Evolutionary conservation across 2,113 vertebrate genomes (phyloP), one percentile per base, ranked within the genome.

Genomic region (Andinoacara biseriatus): DNA sequence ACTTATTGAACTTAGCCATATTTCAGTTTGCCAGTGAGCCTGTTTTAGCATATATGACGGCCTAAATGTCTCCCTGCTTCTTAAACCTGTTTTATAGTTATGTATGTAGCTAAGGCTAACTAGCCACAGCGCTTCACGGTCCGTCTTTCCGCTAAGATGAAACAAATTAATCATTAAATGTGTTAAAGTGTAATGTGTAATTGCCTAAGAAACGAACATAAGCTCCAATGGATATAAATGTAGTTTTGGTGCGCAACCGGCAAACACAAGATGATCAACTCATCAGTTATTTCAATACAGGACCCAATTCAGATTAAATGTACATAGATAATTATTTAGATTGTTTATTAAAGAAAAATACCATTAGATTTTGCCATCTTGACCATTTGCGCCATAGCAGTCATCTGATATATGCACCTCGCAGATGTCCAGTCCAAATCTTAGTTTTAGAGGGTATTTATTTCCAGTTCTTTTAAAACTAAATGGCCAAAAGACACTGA

Each of bases 31-130:
- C 1, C 3, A 33, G 5, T 5, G 1, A 14, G 10, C 0, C 17
- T 14, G 1, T 29, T 83, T 69, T 14, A 1, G 20, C 49, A 31
- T 0, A 56, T 49, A 18, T 40, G 10, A 43, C 57, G 5, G 56
- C 49, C 11, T 31, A 4, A 26, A 52, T 72, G 17, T 72, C 29
- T 31, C 31, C 65, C 26, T 31, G 65, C 10, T 52, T 52, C 26
- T 31, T 72, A 22, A 83, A 58, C 56, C n/a, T 60, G 49, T 75
- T 74, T 65, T 87, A 81, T 81, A 74, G 65, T 57, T 82, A 61
- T 77, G 26, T 82, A 61, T 77, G 26, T 40, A 56, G 81, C 78
- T 87, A 88, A 80, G 15, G 38, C 72, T 84, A 88, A 86, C 69
- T 65, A 83, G 78, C 76, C 22, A 58, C 17, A 88, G 17, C 26